phyloP scores from a whole-genome alignment of 1,140 invertebrate genomes.

The Saccostrea glomerata region DNA sequence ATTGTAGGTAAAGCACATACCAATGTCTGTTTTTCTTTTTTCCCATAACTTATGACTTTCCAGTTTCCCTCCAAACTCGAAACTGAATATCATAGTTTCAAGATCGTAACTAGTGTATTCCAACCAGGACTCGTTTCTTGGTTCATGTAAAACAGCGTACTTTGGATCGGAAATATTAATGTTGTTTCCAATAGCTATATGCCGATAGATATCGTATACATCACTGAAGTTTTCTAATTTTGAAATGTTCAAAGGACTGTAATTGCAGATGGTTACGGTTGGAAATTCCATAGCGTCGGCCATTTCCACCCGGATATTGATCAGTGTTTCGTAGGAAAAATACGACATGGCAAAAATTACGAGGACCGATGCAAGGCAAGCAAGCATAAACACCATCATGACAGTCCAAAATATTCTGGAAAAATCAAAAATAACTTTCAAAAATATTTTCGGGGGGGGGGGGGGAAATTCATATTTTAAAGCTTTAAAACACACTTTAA shows the following conservation, averaged over 20 bases:
- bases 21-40: background rate
- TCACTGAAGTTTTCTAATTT: background rate
- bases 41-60: background rate
- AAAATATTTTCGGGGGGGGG: too few species aligned
- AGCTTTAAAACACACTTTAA: too few species aligned
- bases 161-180: background rate
- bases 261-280: background rate
- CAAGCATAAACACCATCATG: background rate
- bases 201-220: background rate
- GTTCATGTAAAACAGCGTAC: background rate
- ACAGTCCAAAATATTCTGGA: background rate
- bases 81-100: background rate
- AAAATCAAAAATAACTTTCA: background rate
- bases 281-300: background rate
- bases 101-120: background rate
- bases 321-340: conserved; percentile 14
- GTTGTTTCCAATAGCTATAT: background rate
- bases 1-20: background rate
- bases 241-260: background rate
- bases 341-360: background rate
- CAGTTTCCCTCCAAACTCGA: background rate
- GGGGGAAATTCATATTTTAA: too few species aligned
- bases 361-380: background rate
- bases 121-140: background rate
- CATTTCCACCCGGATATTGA: background rate